Conservation (phyloP, 2,888 invertebrate genomes). For the Drosophila kuntzei region DNA sequence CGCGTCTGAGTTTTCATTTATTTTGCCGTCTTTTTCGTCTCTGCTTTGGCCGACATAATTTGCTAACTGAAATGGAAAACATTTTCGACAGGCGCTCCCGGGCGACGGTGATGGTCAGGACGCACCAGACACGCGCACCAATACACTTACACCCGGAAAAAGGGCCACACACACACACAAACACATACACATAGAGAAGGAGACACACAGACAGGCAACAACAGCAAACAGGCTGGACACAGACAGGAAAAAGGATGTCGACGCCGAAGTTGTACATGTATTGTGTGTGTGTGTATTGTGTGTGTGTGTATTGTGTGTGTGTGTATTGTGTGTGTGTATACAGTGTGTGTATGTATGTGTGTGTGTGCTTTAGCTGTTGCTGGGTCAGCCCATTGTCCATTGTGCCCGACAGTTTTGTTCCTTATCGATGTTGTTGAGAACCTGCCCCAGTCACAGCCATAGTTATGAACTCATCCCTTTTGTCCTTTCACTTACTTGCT, state of each 20-base stretch:
- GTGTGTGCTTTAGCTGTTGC: slow-evolving; percentile 43
- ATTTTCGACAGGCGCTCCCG: slow-evolving; percentile 76
- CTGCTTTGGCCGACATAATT: slow-evolving; percentile 80
- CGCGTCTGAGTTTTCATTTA: slow-evolving; percentile 81
- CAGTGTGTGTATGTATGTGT: slow-evolving; percentile 11
- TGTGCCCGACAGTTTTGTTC: slow-evolving; percentile 53
- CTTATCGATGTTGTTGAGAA: slow-evolving; percentile 67
- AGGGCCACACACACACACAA: slow-evolving; percentile 43
- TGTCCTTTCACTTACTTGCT: slow-evolving; percentile 16
- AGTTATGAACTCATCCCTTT: slow-evolving; percentile 40
- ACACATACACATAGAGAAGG: slow-evolving; percentile 9
- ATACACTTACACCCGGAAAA: slow-evolving; percentile 54
- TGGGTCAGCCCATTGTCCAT: slow-evolving; percentile 73
- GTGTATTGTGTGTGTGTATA: slow-evolving; percentile 17
- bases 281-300: neutral
- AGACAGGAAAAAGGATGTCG: slow-evolving; percentile 81
- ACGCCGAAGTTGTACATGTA: slow-evolving; percentile 46
- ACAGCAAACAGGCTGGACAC: slow-evolving; percentile 48
- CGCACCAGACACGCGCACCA: slow-evolving; percentile 79
- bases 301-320: slow-evolving; percentile 1
- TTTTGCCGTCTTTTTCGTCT: slow-evolving; percentile 45
- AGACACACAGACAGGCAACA: slow-evolving; percentile 30
- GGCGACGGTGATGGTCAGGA: slow-evolving; percentile 44
- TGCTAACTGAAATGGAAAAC: slow-evolving; percentile 82
- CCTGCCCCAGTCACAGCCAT: slow-evolving; percentile 16